phyloP scores from a whole-genome alignment of 2,797 vertebrate genomes.

The Pipistrellus kuhlii region DNA sequence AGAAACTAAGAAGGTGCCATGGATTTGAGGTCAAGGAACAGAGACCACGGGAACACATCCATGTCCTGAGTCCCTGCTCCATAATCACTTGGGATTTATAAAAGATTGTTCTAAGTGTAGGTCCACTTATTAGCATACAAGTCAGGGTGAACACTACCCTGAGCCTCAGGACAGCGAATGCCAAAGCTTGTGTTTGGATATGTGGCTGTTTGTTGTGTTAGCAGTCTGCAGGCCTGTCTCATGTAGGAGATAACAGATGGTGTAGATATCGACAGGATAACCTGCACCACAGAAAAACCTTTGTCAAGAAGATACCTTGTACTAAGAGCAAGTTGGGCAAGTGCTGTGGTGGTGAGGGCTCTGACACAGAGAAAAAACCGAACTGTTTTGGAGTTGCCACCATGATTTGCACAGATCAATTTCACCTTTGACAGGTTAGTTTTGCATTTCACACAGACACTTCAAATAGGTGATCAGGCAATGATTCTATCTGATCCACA shows the following conservation, averaged over 20 bases:
- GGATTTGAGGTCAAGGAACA: not conserved
- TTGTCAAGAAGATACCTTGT: not conserved
- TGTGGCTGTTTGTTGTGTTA: not conserved
- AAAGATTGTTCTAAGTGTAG: not conserved
- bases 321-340: not conserved
- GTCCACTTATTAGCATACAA: not conserved
- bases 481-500: not conserved
- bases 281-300: not conserved
- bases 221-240: not conserved
- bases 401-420: not conserved
- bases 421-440: not conserved
- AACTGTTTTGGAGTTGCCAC: not conserved
- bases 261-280: not conserved
- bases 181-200: not conserved
- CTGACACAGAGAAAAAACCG: not conserved
- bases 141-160: not conserved
- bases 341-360: not conserved
- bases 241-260: not conserved
- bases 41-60: not conserved
- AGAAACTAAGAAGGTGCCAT: not conserved
- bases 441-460: not conserved
- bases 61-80: not conserved
- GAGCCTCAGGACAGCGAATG: not conserved
- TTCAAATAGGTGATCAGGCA: not conserved
- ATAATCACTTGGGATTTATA: not conserved